These are phyloP conservation scores for Talpa occidentalis DNA, from an alignment of 2,113 vertebrate genomes.

Conservation along the genomic window DNA sequence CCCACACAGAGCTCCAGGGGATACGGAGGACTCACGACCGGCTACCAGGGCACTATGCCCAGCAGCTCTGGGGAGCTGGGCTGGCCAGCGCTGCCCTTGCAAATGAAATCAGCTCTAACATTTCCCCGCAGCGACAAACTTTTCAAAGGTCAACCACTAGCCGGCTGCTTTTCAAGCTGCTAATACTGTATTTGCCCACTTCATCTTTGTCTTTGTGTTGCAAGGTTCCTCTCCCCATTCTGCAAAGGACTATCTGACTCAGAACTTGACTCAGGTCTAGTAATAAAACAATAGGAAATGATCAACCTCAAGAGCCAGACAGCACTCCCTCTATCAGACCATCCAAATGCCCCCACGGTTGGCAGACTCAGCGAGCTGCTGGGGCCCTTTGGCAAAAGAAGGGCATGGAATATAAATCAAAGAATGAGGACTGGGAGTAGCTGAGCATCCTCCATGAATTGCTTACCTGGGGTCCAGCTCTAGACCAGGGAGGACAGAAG, in stretches of 20 bases:
- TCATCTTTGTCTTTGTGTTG: constrained; percentile 19
- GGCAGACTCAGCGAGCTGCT: rapidly evolving
- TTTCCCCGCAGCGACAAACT: not conserved
- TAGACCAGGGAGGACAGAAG: not conserved
- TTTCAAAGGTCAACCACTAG: not conserved
- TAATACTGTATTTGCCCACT: not conserved
- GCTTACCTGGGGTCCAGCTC: not conserved
- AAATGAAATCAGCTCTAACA: not conserved
- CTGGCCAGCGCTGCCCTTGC: not conserved
- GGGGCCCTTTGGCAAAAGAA: not conserved
- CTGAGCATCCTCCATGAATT: not conserved
- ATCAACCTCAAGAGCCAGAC: not conserved
- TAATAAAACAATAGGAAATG: not conserved
- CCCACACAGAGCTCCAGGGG: not conserved
- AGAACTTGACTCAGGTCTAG: not conserved
- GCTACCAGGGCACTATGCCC: rapidly evolving
- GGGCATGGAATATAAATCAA: not conserved
- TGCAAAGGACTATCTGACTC: constrained; percentile 12
- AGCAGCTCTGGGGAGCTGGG: not conserved
- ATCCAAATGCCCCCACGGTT: not conserved
- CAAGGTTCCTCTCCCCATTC: not conserved
- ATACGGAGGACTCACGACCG: too few relatives aligned
- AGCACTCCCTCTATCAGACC: not conserved
- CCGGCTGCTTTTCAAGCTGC: not conserved
- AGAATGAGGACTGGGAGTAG: not conserved